Evolutionary conservation across 1,140 invertebrate species (phyloP), one percentile per base, ranked within the genome.

Genomic region (Mesaphorura yosii): DNA sequence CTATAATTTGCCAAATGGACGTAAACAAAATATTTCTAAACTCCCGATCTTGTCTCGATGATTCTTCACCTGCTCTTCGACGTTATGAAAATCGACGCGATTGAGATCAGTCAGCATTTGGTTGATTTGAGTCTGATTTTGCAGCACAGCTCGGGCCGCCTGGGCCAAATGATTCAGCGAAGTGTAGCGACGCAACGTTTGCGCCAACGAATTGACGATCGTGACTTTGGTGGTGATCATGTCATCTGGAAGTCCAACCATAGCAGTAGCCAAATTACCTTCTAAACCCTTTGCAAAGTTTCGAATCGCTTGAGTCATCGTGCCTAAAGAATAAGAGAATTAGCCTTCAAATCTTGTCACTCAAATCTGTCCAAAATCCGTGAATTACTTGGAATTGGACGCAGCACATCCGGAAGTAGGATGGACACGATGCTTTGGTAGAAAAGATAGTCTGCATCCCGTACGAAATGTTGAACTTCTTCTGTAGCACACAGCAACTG

Each of bases 101-200:
- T 93, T 96, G 42, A 98, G 75, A 75, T 99, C 95, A 34, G 87
- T 80, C 46, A 97, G 71, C 94, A 99, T 98, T 78, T 98, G 89
- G 64, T 81, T 80, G 62, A 98, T 95, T 77, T 97, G 93, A 64
- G 84, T 81, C 61, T 86, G 81, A 73, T 98, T 98, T 70, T 92
- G 88, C 48, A 98, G 78, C 29, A 98, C 93, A 45, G 91, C 92
- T 31, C 93, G 76, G 10, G 93, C 93, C 41, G 95, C 93, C 67
- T 90, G 86, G 45, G 95, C 93, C 64, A 98, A 76, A 72, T 98
- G 95, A 74, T 98, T 98, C n/a, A 99, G 73, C 15, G 92, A 96
- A 14, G 94, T 98, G 72, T 98, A 98, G 45, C 94, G 79, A 31
- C 92, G 76, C 64, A 98, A 70, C 37, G 91, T 95, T 70, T 95